Percentiles rank a stretch among this genome's conserved stretches.
Evolutionary conservation across 2,888 invertebrate species (phyloP).

Genomic region (Rhogogaster chlorosoma): DNA sequence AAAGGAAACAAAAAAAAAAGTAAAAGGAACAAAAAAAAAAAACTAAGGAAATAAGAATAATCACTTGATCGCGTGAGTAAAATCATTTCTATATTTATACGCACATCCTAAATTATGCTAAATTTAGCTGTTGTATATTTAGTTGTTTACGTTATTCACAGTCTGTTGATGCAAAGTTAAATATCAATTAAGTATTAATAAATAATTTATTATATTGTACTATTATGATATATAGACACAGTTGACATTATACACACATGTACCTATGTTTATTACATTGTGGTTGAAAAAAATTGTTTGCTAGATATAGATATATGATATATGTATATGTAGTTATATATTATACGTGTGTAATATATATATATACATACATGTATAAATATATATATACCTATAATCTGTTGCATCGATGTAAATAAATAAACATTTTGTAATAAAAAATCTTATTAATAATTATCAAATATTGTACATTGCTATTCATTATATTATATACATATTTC

Average conservation of each 20-base stretch:
- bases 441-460: conserved; percentile 41
- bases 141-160: not conserved
- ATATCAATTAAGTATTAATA: not conserved
- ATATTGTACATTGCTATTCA: not conserved
- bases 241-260: not conserved
- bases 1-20: not conserved
- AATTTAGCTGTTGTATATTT: not conserved
- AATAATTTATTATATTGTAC: not conserved
- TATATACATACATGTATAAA: conserved; percentile 54
- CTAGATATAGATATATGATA: conserved; percentile 63
- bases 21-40: not conserved
- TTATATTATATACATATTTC: not conserved
- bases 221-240: not conserved
- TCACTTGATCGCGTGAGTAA: not conserved
- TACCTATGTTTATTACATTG: conserved; percentile 53
- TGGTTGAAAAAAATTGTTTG: conserved; percentile 66
- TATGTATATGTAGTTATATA: conserved; percentile 54
- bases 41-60: not conserved
- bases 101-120: not conserved
- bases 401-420: conserved; percentile 73
- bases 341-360: conserved; percentile 16
- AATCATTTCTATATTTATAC: conserved; percentile 1
- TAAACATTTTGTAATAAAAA: conserved; percentile 73
- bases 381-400: conserved; percentile 63
- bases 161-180: not conserved